These are phyloP conservation scores for Timema podura DNA, from an alignment of 2,888 invertebrate species.

Conservation along the genomic window DNA sequence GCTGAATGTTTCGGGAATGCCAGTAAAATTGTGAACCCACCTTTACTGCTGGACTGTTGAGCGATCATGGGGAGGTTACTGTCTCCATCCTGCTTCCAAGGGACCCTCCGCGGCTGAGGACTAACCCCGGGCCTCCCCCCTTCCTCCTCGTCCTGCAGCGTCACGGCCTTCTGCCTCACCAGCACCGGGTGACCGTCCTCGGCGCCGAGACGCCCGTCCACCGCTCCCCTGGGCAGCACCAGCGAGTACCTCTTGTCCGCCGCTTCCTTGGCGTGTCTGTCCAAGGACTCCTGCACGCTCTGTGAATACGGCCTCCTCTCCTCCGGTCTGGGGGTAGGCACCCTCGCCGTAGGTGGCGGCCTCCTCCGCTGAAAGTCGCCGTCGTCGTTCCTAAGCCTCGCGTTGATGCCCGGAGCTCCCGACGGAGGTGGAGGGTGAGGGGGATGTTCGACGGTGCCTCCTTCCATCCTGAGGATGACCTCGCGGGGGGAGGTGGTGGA, in stretches of 20 bases:
- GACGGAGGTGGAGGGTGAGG: neutral
- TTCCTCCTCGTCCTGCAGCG: neutral
- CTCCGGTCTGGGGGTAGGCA: no score
- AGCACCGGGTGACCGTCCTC: slow-evolving; percentile 19
- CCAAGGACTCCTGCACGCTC: slow-evolving; percentile 54
- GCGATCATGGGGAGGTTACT: neutral
- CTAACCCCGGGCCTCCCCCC: neutral
- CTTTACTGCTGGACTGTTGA: neutral
- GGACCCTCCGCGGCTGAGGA: neutral
- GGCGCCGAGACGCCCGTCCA: slow-evolving; percentile 11
- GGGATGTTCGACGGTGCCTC: slow-evolving; percentile 26
- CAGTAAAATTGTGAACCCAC: neutral
- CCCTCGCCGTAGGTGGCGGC: no score
- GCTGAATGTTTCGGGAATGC: no score
- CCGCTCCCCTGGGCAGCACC: slow-evolving; percentile 19
- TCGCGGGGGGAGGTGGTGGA: neutral
- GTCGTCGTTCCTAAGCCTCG: no score
- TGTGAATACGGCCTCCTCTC: slow-evolving; percentile 18
- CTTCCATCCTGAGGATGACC: slow-evolving; percentile 18
- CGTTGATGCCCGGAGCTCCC: no score
- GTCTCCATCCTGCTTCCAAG: no score
- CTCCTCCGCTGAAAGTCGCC: no score
- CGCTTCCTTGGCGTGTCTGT: slow-evolving; percentile 43
- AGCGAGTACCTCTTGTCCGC: slow-evolving; percentile 42
- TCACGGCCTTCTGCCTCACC: slow-evolving; percentile 15